Percentiles rank a stretch among this genome's conserved stretches.
Conservation (phyloP, 2,113 vertebrate genomes). For the human region DNA sequence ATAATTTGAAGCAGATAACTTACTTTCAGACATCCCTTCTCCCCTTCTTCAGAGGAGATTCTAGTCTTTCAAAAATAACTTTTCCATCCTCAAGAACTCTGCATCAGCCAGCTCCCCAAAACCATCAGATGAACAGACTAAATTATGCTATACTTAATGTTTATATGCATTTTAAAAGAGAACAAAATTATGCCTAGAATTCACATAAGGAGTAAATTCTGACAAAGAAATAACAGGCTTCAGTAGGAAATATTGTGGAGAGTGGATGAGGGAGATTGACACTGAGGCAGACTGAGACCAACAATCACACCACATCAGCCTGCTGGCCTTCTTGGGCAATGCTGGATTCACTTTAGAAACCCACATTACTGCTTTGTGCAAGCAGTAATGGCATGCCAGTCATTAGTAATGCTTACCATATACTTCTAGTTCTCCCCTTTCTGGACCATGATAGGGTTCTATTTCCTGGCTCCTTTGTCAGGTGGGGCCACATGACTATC, state of each 20-base stretch:
- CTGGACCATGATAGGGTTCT: not conserved
- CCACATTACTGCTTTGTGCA: not conserved
- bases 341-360: not conserved
- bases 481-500: not conserved
- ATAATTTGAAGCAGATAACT: not conserved
- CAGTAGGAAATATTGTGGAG: not conserved
- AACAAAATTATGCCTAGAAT: not conserved
- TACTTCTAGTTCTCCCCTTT: not conserved
- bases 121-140: not conserved
- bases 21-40: not conserved
- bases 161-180: conserved; percentile 18
- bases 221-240: not conserved
- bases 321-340: not conserved
- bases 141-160: not conserved
- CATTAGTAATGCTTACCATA: not conserved
- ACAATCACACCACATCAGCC: not conserved
- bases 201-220: not conserved
- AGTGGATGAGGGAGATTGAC: not conserved
- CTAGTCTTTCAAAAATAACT: not conserved
- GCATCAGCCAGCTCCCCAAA: not conserved
- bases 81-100: not conserved
- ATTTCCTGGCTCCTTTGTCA: not conserved
- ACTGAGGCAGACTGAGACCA: not conserved
- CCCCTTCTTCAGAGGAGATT: not conserved
- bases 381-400: not conserved